A percentile compares a stretch with the other conserved stretches of the same genome.
Conservation (phyloP, 2,113 vertebrate species). For the Echinops telfairi region DNA sequence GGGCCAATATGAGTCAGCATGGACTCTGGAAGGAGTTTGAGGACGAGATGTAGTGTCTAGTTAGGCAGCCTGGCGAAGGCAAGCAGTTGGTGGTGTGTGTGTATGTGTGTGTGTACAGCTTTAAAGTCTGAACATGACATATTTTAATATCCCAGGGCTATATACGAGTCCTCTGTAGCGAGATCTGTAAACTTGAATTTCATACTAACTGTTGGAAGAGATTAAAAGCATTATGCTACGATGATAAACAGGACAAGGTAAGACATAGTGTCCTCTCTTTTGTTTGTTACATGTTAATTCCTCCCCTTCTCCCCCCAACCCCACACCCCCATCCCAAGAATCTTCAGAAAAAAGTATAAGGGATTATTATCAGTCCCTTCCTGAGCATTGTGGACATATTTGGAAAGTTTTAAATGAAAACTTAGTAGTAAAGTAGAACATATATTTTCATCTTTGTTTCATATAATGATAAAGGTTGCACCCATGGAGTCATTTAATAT, state of each 20-base stretch:
- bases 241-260: conserved; percentile 97
- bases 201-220: conserved; percentile 97
- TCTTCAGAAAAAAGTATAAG: background rate
- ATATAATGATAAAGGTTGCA: background rate
- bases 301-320: background rate
- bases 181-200: conserved; percentile 94
- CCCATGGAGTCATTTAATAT: background rate
- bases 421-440: conserved; percentile 11
- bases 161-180: conserved; percentile 92
- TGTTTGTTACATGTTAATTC: background rate
- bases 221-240: conserved; percentile 89
- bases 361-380: conserved; percentile 11
- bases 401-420: conserved; percentile 35
- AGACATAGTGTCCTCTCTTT: conserved; percentile 56
- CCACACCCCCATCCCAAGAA: background rate
- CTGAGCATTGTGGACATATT: background rate
- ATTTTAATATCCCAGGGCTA: conserved; percentile 90
- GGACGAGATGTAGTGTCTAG: background rate
- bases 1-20: too few species aligned
- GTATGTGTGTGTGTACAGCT: background rate
- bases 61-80: background rate
- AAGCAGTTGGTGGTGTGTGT: background rate
- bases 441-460: conserved; percentile 29
- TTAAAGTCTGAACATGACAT: conserved; percentile 55
- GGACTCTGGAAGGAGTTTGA: too few species aligned